Evolutionary conservation across 2,797 vertebrate genomes (phyloP), one percentile per base, ranked within the genome.

Genomic region (Gymnopithys bicolor): DNA sequence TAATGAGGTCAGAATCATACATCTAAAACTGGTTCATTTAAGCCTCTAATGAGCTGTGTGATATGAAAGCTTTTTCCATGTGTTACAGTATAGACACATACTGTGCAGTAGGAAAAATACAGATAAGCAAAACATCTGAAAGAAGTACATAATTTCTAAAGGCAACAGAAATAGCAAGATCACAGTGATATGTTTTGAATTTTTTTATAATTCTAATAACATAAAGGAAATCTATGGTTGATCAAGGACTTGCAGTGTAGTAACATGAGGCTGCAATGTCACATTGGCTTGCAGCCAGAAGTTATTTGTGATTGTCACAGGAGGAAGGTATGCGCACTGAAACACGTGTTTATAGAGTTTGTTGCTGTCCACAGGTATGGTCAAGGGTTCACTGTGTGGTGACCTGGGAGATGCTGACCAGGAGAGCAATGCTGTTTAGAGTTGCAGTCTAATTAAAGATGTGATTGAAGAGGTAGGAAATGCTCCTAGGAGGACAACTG

Each of bases 1-100:
- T 93, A 95, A 96, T 96, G 96, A 96, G 96, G 94, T 96, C 93
- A 94, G 91, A 97, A 96, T 95, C 94, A 89, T 94, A 92, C 69
- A 87, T 97, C 87, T 96, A 91, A 96, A 96, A 90, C 56, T 86
- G 94, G 86, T 94, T 97, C 84, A 91, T 96, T 97, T 94, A 94
- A 96, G 69, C 89, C 52, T 93, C 80, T 96, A 97, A 97, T 95
- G 96, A 96, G 86, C 78, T 95, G 88, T 97, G 74, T 94, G 91
- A 95, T 96, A 84, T 63, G 86, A 88, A 95, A 94, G 78, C 32
- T 93, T 96, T 95, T 95, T 90, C 94, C 90, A 63, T 84, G 79
- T 91, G 59, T 92, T 87, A 48, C 62, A 35, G 28, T 81, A 81
- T 28, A 59, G 86, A 69, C 45, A 33, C 63, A 56, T 87, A 67